These are phyloP conservation scores for Arenicola marina DNA, from an alignment of 2,888 invertebrate species.

Conservation along the genomic window DNA sequence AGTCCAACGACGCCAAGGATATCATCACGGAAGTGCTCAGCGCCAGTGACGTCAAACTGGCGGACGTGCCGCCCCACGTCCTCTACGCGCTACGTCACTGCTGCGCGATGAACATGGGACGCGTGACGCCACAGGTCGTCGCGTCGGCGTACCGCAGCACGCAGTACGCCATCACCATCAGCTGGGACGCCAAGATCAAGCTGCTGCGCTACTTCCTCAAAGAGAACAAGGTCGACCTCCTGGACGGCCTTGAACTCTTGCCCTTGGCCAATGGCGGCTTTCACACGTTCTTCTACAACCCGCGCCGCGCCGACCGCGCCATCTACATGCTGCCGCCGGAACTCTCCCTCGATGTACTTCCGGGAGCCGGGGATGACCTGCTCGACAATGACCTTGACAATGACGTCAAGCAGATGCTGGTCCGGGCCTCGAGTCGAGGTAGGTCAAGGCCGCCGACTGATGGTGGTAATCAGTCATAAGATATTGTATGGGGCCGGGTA, in stretches of 20 bases:
- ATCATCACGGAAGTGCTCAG: constrained; percentile 23
- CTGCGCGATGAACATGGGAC: constrained; percentile 19
- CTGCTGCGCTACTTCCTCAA: constrained; percentile 24
- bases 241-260: constrained; percentile 38
- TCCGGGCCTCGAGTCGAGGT: constrained; percentile 17
- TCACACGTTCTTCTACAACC: constrained; percentile 19
- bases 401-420: constrained; percentile 22
- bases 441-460: too few species aligned
- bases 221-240: constrained; percentile 24
- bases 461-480: too few species aligned
- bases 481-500: too few species aligned
- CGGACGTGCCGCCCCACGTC: constrained; percentile 32
- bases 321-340: constrained; percentile 22
- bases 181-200: constrained; percentile 30
- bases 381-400: constrained; percentile 32
- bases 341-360: constrained; percentile 20
- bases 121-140: constrained; percentile 30
- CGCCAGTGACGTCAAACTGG: constrained; percentile 9
- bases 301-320: constrained; percentile 19
- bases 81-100: constrained; percentile 26
- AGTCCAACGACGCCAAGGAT: constrained; percentile 9
- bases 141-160: constrained; percentile 20
- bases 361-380: constrained; percentile 28
- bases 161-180: constrained; percentile 23
- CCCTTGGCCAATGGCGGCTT: constrained; percentile 40